Conservation (phyloP, 2,888 invertebrate genomes). For the Gastracanthus pulcherrimus region DNA sequence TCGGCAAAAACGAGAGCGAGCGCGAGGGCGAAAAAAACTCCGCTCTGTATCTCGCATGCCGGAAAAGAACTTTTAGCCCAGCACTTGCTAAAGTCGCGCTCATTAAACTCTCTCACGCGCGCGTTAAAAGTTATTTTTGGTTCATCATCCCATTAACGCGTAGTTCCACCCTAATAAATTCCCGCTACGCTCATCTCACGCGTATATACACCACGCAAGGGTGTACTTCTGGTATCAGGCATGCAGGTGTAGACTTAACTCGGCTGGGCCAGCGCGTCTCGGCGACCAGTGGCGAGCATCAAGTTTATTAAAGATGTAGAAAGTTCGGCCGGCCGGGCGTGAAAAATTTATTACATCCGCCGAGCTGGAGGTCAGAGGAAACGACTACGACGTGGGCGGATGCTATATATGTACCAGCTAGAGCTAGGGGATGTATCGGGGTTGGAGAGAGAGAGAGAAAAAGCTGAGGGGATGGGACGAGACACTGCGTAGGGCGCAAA, state of each 20-base stretch:
- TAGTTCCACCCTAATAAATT: slow-evolving; percentile 42
- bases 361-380: neutral
- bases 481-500: neutral
- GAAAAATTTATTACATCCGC: slow-evolving; percentile 63
- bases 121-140: slow-evolving; percentile 52
- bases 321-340: slow-evolving; percentile 58
- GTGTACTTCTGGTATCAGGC: slow-evolving; percentile 11
- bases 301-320: slow-evolving; percentile 66
- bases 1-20: neutral
- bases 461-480: neutral
- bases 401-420: neutral
- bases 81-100: slow-evolving; percentile 20
- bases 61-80: slow-evolving; percentile 8
- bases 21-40: neutral
- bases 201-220: neutral
- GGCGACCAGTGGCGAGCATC: neutral
- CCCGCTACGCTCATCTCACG: neutral
- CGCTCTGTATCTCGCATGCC: neutral
- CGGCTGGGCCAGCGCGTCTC: neutral
- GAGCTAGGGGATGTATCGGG: neutral
- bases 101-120: slow-evolving; percentile 38
- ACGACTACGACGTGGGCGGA: neutral
- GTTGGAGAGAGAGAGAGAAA: neutral
- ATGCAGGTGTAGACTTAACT: slow-evolving; percentile 39
- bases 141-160: slow-evolving; percentile 52